Conservation (phyloP, 2,797 vertebrate species). For the Lindbergichthys nudifrons region DNA sequence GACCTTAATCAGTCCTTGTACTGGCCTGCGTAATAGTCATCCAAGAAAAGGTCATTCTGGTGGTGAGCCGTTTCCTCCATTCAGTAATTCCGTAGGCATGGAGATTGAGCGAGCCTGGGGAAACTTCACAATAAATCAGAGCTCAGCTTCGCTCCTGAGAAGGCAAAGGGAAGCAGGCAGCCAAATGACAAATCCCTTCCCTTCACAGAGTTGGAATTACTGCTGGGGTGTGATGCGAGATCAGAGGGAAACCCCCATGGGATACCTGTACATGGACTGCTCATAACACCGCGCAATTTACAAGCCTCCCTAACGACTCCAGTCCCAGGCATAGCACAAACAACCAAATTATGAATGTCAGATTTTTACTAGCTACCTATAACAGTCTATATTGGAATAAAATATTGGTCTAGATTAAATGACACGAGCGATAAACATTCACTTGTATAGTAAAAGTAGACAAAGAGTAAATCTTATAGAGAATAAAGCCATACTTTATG, state of each 20-base stretch:
- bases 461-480: constrained; percentile 11
- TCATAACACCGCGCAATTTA: constrained; percentile 55
- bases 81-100: constrained; percentile 67
- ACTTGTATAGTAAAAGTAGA: not conserved
- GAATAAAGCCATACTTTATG: constrained; percentile 40
- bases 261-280: constrained; percentile 70
- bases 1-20: constrained; percentile 68
- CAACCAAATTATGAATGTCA: constrained; percentile 24
- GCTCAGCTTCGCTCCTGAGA: constrained; percentile 69
- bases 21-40: constrained; percentile 69
- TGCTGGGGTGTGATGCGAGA: constrained; percentile 75
- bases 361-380: constrained; percentile 14
- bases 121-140: constrained; percentile 79
- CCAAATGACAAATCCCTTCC: constrained; percentile 82
- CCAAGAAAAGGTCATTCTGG: constrained; percentile 72
- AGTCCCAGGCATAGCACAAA: constrained; percentile 22
- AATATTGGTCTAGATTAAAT: not conserved
- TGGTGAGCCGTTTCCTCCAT: constrained; percentile 66
- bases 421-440: not conserved
- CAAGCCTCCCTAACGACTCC: constrained; percentile 38
- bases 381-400: constrained; percentile 5
- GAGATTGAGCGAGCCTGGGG: constrained; percentile 70
- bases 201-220: constrained; percentile 76
- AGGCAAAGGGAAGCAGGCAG: constrained; percentile 75
- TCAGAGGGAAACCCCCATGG: constrained; percentile 74